These are phyloP conservation scores for Procambarus clarkii DNA, from an alignment of 1,140 invertebrate genomes.

Conservation along the genomic window DNA sequence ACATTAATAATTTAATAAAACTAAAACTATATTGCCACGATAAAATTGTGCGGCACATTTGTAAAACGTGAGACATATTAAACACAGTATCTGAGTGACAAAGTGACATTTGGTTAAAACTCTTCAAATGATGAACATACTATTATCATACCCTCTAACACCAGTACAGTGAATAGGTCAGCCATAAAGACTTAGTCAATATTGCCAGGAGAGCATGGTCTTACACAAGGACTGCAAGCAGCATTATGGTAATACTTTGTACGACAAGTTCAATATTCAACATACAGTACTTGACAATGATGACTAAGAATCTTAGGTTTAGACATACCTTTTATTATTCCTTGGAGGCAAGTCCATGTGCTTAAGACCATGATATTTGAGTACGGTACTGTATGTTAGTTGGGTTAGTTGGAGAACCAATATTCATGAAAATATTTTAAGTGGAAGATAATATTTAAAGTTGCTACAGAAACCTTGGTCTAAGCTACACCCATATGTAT, in stretches of 20 bases:
- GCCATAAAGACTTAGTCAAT: constrained; percentile 16
- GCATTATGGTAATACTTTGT: not conserved
- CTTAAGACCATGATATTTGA: constrained; percentile 25
- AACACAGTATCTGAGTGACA: too few relatives aligned
- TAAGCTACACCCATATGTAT: constrained; percentile 46
- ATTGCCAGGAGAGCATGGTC: not conserved
- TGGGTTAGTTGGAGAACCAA: constrained; percentile 48
- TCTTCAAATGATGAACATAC: not conserved
- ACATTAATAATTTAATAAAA: too few relatives aligned
- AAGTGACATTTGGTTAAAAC: too few relatives aligned
- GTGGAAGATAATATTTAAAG: constrained; percentile 19
- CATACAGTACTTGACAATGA: not conserved
- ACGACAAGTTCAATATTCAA: not conserved
- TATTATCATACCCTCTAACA: constrained; percentile 10
- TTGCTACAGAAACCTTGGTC: constrained; percentile 26
- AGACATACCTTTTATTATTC: constrained; percentile 44
- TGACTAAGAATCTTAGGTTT: constrained; percentile 35
- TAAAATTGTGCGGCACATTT: too few relatives aligned
- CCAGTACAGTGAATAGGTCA: not conserved
- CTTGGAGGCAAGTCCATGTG: constrained; percentile 18
- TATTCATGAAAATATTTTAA: constrained; percentile 51
- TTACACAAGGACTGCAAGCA: too few relatives aligned
- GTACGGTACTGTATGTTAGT: constrained; percentile 46
- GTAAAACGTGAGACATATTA: too few relatives aligned
- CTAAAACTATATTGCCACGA: too few relatives aligned